Evolutionary conservation across 2,113 vertebrate genomes (phyloP).

Genomic region (Passer montanus): DNA sequence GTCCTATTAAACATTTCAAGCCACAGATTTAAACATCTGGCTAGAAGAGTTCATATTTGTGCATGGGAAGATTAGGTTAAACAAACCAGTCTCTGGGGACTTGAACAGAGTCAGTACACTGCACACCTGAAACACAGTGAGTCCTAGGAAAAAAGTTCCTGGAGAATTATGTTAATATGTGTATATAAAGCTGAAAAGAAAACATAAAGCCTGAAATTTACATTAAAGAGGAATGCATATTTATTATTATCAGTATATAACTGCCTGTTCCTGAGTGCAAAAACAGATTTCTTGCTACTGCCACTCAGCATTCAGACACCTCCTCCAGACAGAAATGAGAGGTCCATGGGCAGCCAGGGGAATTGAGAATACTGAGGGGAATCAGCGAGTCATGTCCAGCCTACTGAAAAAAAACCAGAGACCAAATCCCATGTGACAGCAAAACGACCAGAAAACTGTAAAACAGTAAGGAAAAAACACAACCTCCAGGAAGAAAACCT

Average conservation of each 20-base stretch:
- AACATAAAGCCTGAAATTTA: background rate
- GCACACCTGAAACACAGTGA: background rate
- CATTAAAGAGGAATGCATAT: background rate
- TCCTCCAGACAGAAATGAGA: background rate
- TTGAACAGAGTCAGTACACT: slow-evolving; percentile 22
- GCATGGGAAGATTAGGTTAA: background rate
- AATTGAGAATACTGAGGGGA: background rate
- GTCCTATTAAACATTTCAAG: slow-evolving; percentile 35
- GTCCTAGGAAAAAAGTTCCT: slow-evolving; percentile 39
- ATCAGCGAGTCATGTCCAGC: background rate
- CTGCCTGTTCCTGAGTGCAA: background rate
- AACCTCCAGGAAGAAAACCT: background rate
- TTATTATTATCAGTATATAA: background rate
- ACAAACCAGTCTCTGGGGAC: slow-evolving; percentile 9
- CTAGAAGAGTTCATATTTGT: background rate
- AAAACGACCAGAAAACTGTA: background rate
- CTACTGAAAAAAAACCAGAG: background rate
- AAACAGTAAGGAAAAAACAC: background rate
- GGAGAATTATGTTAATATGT: background rate
- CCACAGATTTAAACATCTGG: slow-evolving; percentile 47
- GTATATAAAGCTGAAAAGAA: background rate
- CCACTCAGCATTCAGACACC: background rate
- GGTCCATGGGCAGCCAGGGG: background rate
- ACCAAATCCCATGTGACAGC: background rate
- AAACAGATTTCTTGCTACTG: background rate